Percentiles rank a stretch among this genome's conserved stretches.
Conservation (phyloP, 2,888 invertebrate genomes). For the Andrena chrysosceles region DNA sequence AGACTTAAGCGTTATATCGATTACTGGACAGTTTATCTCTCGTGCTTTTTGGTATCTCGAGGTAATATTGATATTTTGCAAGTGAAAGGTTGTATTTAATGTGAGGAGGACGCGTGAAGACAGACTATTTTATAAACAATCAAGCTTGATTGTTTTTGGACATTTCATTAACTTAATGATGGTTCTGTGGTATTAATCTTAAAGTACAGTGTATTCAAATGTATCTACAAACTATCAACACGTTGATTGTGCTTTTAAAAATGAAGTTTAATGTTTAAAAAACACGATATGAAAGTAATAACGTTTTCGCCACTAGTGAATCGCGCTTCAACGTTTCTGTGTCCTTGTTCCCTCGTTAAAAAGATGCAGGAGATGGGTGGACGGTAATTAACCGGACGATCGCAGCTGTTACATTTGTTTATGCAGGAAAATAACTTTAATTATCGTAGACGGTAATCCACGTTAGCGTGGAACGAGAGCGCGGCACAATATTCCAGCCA, state of each 20-base stretch:
- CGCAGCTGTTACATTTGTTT: conserved; percentile 9
- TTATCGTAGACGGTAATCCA: conserved; percentile 17
- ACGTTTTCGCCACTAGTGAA: not conserved
- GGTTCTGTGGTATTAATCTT: too few relatives aligned
- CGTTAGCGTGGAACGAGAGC: conserved; percentile 24
- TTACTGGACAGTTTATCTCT: too few relatives aligned
- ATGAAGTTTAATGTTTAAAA: not conserved
- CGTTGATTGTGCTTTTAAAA: not conserved
- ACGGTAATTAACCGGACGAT: not conserved
- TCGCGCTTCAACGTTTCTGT: not conserved
- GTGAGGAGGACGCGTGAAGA: too few relatives aligned
- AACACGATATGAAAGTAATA: not conserved
- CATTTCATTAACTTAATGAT: too few relatives aligned
- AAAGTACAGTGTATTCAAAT: too few relatives aligned
- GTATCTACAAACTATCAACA: too few relatives aligned
- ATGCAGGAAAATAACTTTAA: conserved; percentile 41
- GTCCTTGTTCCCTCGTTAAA: not conserved
- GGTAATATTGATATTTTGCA: too few relatives aligned
- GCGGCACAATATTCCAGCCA: conserved; percentile 46
- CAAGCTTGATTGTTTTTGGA: too few relatives aligned
- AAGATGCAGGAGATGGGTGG: not conserved
- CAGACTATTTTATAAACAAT: too few relatives aligned
- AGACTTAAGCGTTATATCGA: too few relatives aligned
- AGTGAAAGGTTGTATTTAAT: too few relatives aligned
- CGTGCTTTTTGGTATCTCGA: too few relatives aligned